These are phyloP conservation scores for Pseudorhombus dupliciocellatus DNA, from an alignment of 2,113 vertebrate genomes.

Conservation along the genomic window DNA sequence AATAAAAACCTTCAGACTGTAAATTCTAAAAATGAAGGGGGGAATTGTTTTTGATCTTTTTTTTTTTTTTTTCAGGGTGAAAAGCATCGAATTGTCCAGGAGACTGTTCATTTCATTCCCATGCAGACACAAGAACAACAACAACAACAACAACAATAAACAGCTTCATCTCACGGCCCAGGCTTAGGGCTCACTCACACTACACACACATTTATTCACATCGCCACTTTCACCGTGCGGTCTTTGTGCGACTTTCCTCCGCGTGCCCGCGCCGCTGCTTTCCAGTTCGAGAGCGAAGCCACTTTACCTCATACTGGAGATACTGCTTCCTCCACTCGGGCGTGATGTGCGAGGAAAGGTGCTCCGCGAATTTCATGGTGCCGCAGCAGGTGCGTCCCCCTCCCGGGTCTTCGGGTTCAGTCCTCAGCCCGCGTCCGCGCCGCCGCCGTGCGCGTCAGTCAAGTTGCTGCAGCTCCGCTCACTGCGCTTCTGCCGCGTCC, in stretches of 20 bases:
- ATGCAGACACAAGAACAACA: constrained; percentile 40
- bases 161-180: too few species aligned
- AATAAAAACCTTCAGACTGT: not conserved
- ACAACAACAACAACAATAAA: constrained; percentile 56
- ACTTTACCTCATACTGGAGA: constrained; percentile 96
- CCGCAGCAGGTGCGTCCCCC: constrained; percentile 52
- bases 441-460: constrained; percentile 52
- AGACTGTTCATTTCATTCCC: not conserved
- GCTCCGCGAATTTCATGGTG: constrained; percentile 97
- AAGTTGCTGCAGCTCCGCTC: constrained; percentile 66
- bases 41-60: too few species aligned
- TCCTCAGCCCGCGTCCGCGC: constrained; percentile 59
- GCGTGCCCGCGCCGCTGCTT: not conserved
- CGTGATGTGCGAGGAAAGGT: constrained; percentile 98
- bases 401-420: constrained; percentile 54
- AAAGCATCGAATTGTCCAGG: not conserved
- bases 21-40: too few species aligned
- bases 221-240: not conserved
- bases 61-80: not conserved
- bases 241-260: not conserved
- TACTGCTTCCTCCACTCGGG: constrained; percentile 99
- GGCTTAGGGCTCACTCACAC: constrained; percentile 15
- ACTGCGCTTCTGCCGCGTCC: constrained; percentile 70
- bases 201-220: not conserved
- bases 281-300: not conserved